These are phyloP conservation scores for Enteromius paludinosus DNA, from an alignment of 2,797 vertebrate genomes.

Conservation along the genomic window DNA sequence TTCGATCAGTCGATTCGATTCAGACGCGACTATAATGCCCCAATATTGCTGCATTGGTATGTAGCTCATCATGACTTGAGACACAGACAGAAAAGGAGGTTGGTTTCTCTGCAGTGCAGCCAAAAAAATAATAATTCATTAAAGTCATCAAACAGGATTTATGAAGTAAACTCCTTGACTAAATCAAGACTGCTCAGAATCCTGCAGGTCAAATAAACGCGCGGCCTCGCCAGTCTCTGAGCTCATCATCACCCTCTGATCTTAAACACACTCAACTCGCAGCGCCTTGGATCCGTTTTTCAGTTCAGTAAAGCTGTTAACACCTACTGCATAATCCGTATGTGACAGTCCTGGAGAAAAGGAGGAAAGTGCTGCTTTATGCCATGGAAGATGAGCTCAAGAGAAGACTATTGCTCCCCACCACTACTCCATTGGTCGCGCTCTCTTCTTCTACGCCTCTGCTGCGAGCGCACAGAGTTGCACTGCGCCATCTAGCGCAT, in stretches of 20 bases:
- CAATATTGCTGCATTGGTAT: neutral
- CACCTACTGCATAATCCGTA: constrained; percentile 31
- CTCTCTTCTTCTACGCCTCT: constrained; percentile 15
- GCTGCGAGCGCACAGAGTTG: neutral
- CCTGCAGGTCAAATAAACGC: neutral
- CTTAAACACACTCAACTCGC: neutral
- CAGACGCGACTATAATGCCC: neutral
- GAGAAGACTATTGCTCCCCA: neutral
- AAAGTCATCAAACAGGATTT: neutral
- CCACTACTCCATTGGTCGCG: neutral
- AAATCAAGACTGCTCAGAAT: neutral
- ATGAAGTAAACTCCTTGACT: neutral
- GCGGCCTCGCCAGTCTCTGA: constrained; percentile 9
- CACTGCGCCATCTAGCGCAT: constrained; percentile 18
- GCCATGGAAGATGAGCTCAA: neutral
- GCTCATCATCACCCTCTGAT: neutral
- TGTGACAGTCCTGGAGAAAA: neutral
- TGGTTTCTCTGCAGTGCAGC: neutral
- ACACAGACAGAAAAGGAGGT: neutral
- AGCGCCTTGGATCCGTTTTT: neutral
- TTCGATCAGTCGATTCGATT: neutral
- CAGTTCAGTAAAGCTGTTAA: neutral
- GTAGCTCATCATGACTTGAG: neutral
- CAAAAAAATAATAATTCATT: neutral
- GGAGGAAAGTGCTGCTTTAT: constrained; percentile 6